These are phyloP conservation scores for Pithecia hirsuta DNA, from an alignment of 2,797 vertebrate genomes.

Conservation along the genomic window DNA sequence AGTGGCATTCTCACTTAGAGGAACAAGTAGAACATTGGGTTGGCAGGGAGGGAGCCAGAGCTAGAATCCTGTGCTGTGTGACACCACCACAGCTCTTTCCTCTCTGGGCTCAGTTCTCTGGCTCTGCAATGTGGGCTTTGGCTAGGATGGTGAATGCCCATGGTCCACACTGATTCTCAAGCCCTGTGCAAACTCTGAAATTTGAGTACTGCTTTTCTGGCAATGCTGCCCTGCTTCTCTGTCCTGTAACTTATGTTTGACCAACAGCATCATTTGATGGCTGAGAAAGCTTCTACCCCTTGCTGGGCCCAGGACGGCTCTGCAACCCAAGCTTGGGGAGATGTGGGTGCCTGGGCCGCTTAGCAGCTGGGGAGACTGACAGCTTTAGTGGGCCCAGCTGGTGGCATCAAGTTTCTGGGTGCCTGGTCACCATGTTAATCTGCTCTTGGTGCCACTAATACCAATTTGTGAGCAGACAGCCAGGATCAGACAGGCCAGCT, in stretches of 20 bases:
- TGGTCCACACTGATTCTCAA: background rate
- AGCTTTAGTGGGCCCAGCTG: constrained; percentile 88
- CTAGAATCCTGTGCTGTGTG: background rate
- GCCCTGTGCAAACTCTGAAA: background rate
- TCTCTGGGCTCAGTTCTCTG: background rate
- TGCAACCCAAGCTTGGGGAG: constrained; percentile 63
- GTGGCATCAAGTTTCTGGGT: constrained; percentile 91
- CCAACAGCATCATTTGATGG: background rate
- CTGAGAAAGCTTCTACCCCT: constrained; percentile 37
- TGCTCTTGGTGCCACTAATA: constrained; percentile 96
- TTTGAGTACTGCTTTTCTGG: background rate
- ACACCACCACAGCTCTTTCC: background rate
- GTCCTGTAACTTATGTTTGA: background rate
- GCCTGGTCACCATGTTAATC: constrained; percentile 94
- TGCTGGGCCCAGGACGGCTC: constrained; percentile 71
- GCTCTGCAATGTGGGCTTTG: background rate
- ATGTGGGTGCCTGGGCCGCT: constrained; percentile 76
- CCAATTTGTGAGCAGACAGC: constrained; percentile 95
- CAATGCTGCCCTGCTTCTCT: background rate
- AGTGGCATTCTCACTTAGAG: background rate
- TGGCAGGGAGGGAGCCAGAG: background rate
- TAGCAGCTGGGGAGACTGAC: constrained; percentile 86
- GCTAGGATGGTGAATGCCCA: background rate
- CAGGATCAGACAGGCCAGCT: constrained; percentile 97
- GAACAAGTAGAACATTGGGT: background rate